Percentiles rank a stretch among this genome's conserved stretches.
Conservation (phyloP, 2,113 vertebrate genomes). For the Mustela lutreola region DNA sequence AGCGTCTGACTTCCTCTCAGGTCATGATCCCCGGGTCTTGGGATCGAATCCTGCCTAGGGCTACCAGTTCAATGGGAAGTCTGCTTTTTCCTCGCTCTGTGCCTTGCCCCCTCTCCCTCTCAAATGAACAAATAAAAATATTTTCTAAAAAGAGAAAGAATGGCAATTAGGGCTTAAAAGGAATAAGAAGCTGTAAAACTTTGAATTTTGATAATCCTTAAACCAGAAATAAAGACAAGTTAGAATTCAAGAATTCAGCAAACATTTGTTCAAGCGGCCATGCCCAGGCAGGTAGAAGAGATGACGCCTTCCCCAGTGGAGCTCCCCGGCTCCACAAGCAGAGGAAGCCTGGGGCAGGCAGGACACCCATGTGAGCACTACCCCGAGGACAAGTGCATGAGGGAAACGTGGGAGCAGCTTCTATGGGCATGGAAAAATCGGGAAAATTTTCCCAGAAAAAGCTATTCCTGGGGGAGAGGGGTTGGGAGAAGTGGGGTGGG, state of each 20-base stretch:
- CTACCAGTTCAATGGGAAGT: not conserved
- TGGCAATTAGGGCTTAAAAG: not conserved
- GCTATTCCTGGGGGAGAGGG: not conserved
- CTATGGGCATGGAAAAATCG: not conserved
- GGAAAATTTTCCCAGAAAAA: not conserved
- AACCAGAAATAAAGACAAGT: not conserved
- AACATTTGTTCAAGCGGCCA: not conserved
- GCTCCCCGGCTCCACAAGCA: not conserved
- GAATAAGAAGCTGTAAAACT: not conserved
- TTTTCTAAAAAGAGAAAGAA: not conserved
- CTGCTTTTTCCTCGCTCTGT: not conserved
- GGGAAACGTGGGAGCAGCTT: accelerated
- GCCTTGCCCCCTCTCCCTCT: not conserved
- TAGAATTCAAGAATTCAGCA: not conserved
- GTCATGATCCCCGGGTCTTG: not conserved
- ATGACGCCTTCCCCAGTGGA: not conserved
- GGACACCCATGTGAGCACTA: accelerated
- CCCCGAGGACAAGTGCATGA: not conserved
- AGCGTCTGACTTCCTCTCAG: not conserved
- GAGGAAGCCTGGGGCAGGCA: no score
- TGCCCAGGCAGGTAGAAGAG: not conserved
- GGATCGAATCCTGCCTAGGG: not conserved
- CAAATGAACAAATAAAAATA: not conserved
- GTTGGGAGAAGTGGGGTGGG: no score
- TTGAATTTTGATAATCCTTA: not conserved